Evolutionary conservation across 2,797 vertebrate species (phyloP).

Genomic region (Takifugu ocellatus): DNA sequence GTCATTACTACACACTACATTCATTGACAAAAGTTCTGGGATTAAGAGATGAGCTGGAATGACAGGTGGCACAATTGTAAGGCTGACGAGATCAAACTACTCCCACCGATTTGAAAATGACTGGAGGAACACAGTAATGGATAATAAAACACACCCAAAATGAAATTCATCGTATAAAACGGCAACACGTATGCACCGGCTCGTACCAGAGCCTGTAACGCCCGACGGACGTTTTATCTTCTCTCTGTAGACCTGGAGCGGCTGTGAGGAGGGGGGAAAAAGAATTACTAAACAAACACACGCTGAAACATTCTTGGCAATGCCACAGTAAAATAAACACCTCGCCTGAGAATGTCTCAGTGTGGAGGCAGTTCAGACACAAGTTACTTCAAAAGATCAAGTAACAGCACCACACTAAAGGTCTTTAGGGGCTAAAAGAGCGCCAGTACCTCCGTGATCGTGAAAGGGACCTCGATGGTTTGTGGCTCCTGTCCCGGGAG

Average conservation of each 20-base stretch:
- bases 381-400: background rate
- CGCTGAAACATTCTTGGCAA: background rate
- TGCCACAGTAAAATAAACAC: background rate
- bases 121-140: conserved; percentile 42
- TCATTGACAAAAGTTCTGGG: conserved; percentile 41
- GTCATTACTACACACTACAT: conserved; percentile 56
- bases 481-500: conserved; percentile 96
- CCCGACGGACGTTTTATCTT: conserved; percentile 75
- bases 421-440: background rate
- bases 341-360: too few relatives aligned
- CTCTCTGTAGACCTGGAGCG: conserved; percentile 96
- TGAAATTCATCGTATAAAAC: conserved; percentile 56
- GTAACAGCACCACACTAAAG: background rate
- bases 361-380: too few relatives aligned
- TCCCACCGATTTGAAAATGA: conserved; percentile 50
- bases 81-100: conserved; percentile 31
- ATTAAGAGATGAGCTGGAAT: conserved; percentile 63
- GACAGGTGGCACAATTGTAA: conserved; percentile 41
- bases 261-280: conserved; percentile 57
- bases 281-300: background rate
- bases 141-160: conserved; percentile 29
- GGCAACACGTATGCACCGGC: conserved; percentile 46
- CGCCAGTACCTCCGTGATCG: conserved; percentile 90
- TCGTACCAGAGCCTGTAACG: conserved; percentile 28
- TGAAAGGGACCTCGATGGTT: conserved; percentile 95